Conservation (phyloP, 2,797 vertebrate species). For the Falco cherrug region DNA sequence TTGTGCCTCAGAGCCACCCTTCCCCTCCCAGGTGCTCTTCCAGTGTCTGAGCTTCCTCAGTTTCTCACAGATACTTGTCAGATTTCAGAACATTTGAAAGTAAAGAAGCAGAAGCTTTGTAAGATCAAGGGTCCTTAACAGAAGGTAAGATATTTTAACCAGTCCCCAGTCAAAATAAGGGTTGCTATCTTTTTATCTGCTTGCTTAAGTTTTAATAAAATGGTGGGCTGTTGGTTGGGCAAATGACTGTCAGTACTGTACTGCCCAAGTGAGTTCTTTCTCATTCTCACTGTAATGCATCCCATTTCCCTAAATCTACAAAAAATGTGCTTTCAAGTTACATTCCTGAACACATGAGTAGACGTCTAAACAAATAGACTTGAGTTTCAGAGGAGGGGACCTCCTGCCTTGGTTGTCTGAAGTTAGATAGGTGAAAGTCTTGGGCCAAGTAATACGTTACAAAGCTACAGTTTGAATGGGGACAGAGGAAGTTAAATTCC, state of each 20-base stretch:
- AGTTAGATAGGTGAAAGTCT: not conserved
- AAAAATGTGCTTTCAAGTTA: not conserved
- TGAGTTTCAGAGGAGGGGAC: not conserved
- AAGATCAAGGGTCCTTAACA: not conserved
- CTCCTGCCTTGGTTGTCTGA: not conserved
- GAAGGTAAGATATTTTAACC: conserved; percentile 11
- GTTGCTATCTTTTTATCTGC: not conserved
- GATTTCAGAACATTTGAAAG: conserved; percentile 29
- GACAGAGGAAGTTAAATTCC: not conserved
- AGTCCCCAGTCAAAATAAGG: not conserved
- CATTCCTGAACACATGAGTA: not conserved
- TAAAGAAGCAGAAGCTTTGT: conserved; percentile 16
- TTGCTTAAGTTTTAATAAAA: not conserved
- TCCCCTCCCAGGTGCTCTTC: not conserved
- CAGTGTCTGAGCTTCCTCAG: conserved; percentile 15
- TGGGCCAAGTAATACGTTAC: not conserved
- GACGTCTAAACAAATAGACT: not conserved
- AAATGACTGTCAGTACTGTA: not conserved
- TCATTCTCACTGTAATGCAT: not conserved
- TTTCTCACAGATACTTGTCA: not conserved
- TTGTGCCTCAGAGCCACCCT: not conserved
- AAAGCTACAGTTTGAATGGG: not conserved
- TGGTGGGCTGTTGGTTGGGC: not conserved
- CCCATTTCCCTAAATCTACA: not conserved
- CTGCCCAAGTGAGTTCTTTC: not conserved